Conservation (phyloP, 2,888 invertebrate species). For the Epirrita christyi region DNA sequence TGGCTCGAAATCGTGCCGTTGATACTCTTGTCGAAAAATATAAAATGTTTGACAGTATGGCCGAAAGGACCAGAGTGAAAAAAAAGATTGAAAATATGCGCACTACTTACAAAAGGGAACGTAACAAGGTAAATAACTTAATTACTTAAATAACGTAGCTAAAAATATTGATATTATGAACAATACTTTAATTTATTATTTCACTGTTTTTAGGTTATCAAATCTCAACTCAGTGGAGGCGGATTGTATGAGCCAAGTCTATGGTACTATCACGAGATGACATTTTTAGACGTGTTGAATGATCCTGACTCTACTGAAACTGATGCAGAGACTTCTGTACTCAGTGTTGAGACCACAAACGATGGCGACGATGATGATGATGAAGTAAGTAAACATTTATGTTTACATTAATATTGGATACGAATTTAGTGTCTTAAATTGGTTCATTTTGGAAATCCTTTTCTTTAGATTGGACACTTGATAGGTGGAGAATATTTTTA, state of each 20-base stretch:
- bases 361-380: constrained; percentile 3
- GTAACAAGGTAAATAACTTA: constrained; percentile 38
- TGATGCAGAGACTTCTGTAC: background rate
- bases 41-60: constrained; percentile 9
- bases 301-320: background rate
- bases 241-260: constrained; percentile 29
- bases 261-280: constrained; percentile 48
- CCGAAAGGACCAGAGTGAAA: constrained; percentile 27
- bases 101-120: constrained; percentile 42
- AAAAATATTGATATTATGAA: background rate
- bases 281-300: constrained; percentile 18
- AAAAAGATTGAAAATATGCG: constrained; percentile 48
- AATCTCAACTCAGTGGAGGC: constrained; percentile 12
- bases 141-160: background rate
- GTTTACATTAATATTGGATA: background rate
- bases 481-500: no score
- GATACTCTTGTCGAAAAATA: constrained; percentile 16
- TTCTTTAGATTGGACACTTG: no score
- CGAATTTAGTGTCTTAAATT: background rate
- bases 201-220: constrained; percentile 23
- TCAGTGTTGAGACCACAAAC: background rate
- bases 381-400: background rate
- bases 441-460: no score
- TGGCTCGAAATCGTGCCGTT: constrained; percentile 13
- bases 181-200: background rate